Conservation (phyloP, 2,888 invertebrate genomes). For the Seira ritae region DNA sequence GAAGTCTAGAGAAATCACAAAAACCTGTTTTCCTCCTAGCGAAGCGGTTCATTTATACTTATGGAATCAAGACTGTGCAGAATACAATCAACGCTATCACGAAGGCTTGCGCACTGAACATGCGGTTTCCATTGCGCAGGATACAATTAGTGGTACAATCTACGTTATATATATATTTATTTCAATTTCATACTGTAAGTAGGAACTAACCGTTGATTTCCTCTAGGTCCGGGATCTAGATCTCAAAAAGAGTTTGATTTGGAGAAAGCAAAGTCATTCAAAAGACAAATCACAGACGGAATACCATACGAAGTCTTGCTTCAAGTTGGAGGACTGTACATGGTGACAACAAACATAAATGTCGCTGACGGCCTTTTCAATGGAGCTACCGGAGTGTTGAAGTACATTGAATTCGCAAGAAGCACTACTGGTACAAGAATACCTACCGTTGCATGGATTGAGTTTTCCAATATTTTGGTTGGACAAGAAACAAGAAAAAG, state of each 20-base stretch:
- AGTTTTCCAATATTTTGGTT: constrained; percentile 47
- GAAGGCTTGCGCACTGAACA: constrained; percentile 18
- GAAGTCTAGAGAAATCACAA: constrained; percentile 19
- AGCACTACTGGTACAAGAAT: too few relatives aligned
- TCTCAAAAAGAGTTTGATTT: too few relatives aligned
- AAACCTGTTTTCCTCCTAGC: constrained; percentile 17
- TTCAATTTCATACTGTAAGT: too few relatives aligned
- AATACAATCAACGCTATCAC: constrained; percentile 11
- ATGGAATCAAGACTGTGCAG: constrained; percentile 28
- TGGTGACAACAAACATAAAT: constrained; percentile 62
- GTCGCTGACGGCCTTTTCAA: constrained; percentile 66
- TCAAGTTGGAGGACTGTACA: constrained; percentile 39
- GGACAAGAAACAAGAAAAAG: constrained; percentile 18
- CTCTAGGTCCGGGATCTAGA: too few relatives aligned
- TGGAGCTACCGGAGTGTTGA: constrained; percentile 58
- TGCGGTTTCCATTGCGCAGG: neutral
- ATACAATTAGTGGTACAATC: too few relatives aligned
- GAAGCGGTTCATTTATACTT: constrained; percentile 18
- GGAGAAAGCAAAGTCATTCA: too few relatives aligned
- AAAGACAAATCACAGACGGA: too few relatives aligned
- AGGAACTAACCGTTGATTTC: too few relatives aligned
- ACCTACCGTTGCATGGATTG: constrained; percentile 55
- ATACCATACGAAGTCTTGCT: constrained; percentile 12
- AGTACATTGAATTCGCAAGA: constrained; percentile 40
- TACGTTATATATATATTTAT: too few relatives aligned